These are phyloP conservation scores for Halichondria panicea DNA, from an alignment of 37 sponge, comb jelly and placozoan species.

Conservation along the genomic window DNA sequence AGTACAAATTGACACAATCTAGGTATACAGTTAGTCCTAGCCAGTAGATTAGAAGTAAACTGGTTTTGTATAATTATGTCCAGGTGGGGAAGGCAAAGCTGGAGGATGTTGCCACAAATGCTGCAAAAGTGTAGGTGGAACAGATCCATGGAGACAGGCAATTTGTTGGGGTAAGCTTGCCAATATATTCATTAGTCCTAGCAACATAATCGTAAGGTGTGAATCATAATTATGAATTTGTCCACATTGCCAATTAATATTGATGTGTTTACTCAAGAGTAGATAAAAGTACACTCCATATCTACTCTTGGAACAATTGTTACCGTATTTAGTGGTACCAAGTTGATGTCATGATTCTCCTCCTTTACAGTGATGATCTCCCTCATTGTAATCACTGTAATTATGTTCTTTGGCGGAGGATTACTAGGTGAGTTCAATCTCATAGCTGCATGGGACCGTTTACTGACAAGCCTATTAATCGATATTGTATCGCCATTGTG, in stretches of 20 bases:
- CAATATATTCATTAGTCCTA: neutral
- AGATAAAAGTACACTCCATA: no score
- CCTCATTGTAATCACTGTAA: neutral
- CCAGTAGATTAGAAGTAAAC: neutral
- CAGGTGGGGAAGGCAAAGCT: slow-evolving; percentile 11
- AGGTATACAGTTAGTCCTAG: neutral
- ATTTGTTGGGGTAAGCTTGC: slow-evolving; percentile 17
- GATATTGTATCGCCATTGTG: neutral
- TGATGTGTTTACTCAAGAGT: no score
- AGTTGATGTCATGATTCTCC: no score
- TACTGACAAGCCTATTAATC: neutral
- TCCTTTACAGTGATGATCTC: slow-evolving; percentile 10
- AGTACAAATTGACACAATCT: neutral
- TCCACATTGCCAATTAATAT: no score
- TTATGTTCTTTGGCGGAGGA: slow-evolving; percentile 31
- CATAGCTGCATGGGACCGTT: neutral
- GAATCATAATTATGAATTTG: neutral
- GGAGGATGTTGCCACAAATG: slow-evolving; percentile 19
- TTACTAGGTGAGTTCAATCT: slow-evolving; percentile 12
- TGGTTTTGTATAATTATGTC: neutral
- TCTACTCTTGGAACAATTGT: no score
- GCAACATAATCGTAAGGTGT: neutral
- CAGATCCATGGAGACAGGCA: slow-evolving; percentile 12
- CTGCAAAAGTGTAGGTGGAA: slow-evolving; percentile 1
- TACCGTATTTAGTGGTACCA: no score